Percentiles rank a stretch among this genome's conserved stretches.
Evolutionary conservation across 2,797 vertebrate genomes (phyloP).

Genomic region (Muraenolepis orangiensis): DNA sequence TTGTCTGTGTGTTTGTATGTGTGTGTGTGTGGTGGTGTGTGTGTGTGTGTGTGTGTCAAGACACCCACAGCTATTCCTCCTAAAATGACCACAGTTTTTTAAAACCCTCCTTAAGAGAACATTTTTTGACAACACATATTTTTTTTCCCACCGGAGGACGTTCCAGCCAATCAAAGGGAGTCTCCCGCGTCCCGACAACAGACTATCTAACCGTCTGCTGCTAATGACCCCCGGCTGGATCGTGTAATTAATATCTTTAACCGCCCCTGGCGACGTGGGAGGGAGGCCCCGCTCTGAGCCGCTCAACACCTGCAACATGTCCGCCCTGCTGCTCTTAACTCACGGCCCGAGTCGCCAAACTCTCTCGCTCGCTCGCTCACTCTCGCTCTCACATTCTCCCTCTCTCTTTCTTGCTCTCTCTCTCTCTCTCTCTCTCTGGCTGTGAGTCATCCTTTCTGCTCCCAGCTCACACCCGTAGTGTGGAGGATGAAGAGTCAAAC

Average conservation of each 20-base stretch:
- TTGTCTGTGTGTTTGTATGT: background rate
- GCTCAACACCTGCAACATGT: slow-evolving; percentile 24
- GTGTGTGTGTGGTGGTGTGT: background rate
- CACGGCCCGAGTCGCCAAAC: slow-evolving; percentile 3
- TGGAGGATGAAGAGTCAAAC: background rate
- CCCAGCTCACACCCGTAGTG: background rate
- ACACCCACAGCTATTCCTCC: background rate
- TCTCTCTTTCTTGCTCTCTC: background rate
- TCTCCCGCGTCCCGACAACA: background rate
- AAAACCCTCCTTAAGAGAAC: background rate
- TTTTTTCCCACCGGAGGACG: background rate
- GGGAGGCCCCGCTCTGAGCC: slow-evolving; percentile 27
- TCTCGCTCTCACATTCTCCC: background rate
- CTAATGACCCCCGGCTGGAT: slow-evolving; percentile 22
- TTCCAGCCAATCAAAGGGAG: background rate
- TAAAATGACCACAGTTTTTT: background rate
- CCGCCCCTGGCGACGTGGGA: slow-evolving; percentile 36
- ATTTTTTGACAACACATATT: background rate
- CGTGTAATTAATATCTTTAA: slow-evolving; percentile 40
- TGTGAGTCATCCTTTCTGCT: background rate
- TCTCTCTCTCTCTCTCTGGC: background rate
- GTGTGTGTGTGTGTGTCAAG: too few relatives aligned
- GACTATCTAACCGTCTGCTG: slow-evolving; percentile 13
- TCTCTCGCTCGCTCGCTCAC: slow-evolving; percentile 5
- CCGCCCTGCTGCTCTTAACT: slow-evolving; percentile 14